Percentiles rank a stretch among this genome's conserved stretches.
Conservation (phyloP, 2,888 invertebrate genomes). For the Microchrysa polita region DNA sequence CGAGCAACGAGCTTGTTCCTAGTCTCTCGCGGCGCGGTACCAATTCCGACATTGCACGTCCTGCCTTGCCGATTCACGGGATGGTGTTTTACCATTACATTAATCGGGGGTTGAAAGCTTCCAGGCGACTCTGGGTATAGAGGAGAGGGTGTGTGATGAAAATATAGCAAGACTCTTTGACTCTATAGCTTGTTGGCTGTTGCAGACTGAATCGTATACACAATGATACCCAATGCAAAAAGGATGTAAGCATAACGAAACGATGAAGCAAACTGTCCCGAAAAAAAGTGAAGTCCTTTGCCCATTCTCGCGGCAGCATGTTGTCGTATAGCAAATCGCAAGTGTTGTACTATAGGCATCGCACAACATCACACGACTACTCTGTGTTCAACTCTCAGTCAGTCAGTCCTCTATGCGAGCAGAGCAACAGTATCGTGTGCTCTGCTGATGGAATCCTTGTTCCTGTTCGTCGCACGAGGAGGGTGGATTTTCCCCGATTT, state of each 20-base stretch:
- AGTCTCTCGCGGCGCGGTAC: neutral
- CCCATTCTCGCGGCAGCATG: neutral
- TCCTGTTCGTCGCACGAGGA: too few species aligned
- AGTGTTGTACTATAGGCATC: too few species aligned
- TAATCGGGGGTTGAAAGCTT: too few species aligned
- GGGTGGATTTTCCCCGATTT: slow-evolving; percentile 19
- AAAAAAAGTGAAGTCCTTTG: slow-evolving; percentile 16
- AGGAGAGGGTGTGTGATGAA: neutral
- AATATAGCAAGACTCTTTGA: neutral
- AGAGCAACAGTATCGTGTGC: neutral
- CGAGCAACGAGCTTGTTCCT: slow-evolving; percentile 28
- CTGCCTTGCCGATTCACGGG: neutral
- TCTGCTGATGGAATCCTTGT: slow-evolving; percentile 6
- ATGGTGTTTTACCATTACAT: too few species aligned
- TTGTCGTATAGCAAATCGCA: neutral
- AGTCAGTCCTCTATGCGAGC: neutral
- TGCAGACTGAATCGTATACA: too few species aligned
- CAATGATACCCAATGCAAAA: neutral
- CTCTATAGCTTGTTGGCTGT: too few species aligned
- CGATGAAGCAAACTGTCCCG: slow-evolving; percentile 21
- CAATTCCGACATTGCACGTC: neutral
- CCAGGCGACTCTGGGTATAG: too few species aligned
- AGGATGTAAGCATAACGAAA: slow-evolving; percentile 6
- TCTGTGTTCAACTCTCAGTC: neutral
- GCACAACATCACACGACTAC: too few species aligned